Base-by-base conservation (phyloP, 2,888 invertebrate genomes). In the Adineta ricciae region DNA sequence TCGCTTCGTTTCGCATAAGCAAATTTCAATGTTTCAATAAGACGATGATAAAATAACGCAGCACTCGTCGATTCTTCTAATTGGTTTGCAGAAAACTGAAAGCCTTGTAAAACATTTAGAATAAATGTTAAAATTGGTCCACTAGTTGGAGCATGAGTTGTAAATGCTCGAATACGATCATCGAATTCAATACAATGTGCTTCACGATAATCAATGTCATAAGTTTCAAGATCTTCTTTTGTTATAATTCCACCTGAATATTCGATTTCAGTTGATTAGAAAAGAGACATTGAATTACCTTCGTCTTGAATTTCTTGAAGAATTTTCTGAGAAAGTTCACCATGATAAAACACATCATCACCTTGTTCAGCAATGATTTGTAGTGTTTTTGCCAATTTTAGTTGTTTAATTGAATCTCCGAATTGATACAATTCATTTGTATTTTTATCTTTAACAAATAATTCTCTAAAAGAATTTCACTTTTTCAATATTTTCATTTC, bases 21-120 rank as follows among this genome's bases (percentile, higher is more conserved):
- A 91, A 94, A 96, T 90, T 98, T 98, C 91, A 95, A 95, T 8
- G 94, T 93, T 90, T 98, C 97, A 16, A 94, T 92, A 87, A 96
- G 92, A 87, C 95, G 93, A 88, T 97, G 97, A 92, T 94, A 94
- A 1, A 94, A 94, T 1, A 89, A 87, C 16, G 87, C 87, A 41
- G 46, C 64, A 41, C 8, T 21, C 21, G 46, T 83, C 32, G n/a
- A 11, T 24, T 38, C 27, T 52, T 85, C 50, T 82, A 52, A 50
- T 49, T 41, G 16, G 14, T 46, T 27, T 83, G n/a, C 14, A 36
- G 36, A 49, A 84, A 84, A 41, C n/a, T 72, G 64, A 72, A 56
- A 82, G 46, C n/a, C 41, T 41, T 11, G n/a, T 84, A 50, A 87
- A 83, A 54, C 50, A 56, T 82, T 84, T 27, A 86, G 41, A 4